Percentiles rank a stretch among this genome's conserved stretches.
phyloP scores from a whole-genome alignment of 92 coral and sea anemone species.

The Paramuricea clavata region DNA sequence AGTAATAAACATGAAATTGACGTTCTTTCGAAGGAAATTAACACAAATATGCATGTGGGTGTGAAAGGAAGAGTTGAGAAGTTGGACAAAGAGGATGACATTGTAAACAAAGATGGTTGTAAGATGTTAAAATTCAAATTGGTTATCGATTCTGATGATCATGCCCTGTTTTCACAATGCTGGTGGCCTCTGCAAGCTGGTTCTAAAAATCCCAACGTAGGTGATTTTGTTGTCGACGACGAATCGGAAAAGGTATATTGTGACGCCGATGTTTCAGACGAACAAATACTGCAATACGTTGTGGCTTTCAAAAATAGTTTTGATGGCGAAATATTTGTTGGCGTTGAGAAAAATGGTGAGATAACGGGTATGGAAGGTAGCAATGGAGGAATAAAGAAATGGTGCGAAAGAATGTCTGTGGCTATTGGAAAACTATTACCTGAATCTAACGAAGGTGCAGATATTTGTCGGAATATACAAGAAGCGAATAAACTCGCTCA shows the following conservation, averaged over 20 bases:
- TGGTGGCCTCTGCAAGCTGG: conserved; percentile 65
- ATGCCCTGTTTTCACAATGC: conserved; percentile 70
- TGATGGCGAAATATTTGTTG: conserved; percentile 28
- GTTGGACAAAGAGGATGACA: conserved; percentile 26
- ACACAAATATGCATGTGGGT: conserved; percentile 47
- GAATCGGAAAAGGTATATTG: no score
- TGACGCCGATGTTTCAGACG: no score
- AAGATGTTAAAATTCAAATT: conserved; percentile 64
- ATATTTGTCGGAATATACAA: neutral
- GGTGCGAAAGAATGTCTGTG: neutral
- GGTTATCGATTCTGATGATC: conserved; percentile 73
- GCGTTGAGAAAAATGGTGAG: neutral
- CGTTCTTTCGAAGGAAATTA: conserved; percentile 42
- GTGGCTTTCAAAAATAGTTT: conserved; percentile 20
- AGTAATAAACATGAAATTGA: conserved; percentile 38
- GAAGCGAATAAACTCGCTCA: neutral
- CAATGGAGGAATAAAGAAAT: neutral
- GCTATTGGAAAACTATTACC: neutral
- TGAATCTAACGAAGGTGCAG: neutral
- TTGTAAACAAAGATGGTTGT: conserved; percentile 46
- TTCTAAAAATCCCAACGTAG: no score
- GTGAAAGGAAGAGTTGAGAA: conserved; percentile 74
- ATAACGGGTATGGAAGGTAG: neutral
- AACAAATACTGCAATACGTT: no score
- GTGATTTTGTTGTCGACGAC: no score